These are phyloP conservation scores for Tenrec ecaudatus DNA, from an alignment of 2,113 vertebrate genomes.

Conservation along the genomic window DNA sequence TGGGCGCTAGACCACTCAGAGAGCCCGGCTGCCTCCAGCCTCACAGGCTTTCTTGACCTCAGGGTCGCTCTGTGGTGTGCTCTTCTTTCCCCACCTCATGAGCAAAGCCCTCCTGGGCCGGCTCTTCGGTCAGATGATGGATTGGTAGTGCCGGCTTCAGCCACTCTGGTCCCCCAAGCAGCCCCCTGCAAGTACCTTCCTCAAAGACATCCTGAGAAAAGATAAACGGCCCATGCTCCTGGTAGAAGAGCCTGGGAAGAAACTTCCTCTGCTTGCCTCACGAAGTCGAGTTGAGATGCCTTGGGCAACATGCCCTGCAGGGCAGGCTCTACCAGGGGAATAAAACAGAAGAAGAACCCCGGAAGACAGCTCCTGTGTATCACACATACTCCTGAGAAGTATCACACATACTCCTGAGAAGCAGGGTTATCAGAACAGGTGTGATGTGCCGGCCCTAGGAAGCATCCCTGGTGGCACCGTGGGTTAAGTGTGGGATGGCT, in stretches of 20 bases:
- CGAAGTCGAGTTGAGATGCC: neutral
- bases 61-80: neutral
- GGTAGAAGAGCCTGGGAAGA: neutral
- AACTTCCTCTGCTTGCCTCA: neutral
- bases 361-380: neutral
- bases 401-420: neutral
- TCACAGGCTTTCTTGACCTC: neutral
- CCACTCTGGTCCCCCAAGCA: neutral
- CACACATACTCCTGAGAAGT: neutral
- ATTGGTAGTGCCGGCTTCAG: neutral
- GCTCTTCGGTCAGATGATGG: neutral
- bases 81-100: neutral
- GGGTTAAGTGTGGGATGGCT: too few relatives aligned
- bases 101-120: neutral
- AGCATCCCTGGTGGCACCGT: too few relatives aligned
- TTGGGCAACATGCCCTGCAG: too few relatives aligned
- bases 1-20: neutral
- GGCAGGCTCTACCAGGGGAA: neutral
- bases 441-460: neutral
- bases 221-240: neutral
- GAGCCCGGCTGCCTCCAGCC: neutral
- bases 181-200: neutral
- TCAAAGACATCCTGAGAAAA: neutral
- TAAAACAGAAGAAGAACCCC: neutral
- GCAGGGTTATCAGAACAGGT: accelerated